Percentiles rank a stretch among this genome's conserved stretches.
phyloP scores from a whole-genome alignment of 92 coral and sea anemone genomes.

The Porites evermanni region DNA sequence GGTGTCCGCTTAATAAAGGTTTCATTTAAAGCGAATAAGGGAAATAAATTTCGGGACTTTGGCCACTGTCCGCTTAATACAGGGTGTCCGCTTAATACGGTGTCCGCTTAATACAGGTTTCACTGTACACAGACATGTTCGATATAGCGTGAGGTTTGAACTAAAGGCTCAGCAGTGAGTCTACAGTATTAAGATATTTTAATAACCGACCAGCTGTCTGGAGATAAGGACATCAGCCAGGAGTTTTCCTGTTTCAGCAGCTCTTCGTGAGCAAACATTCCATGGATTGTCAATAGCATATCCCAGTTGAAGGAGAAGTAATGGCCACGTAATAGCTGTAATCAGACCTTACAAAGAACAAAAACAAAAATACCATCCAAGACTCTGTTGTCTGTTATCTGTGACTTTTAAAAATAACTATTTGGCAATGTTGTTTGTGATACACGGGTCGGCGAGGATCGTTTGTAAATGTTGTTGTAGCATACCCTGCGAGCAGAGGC shows the following conservation, averaged over 20 bases:
- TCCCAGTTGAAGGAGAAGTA: constrained; percentile 73
- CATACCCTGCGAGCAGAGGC: too few relatives aligned
- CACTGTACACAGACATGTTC: neutral
- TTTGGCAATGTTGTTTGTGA: too few relatives aligned
- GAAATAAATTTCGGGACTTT: too few relatives aligned
- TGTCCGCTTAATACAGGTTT: too few relatives aligned
- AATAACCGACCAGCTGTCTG: constrained; percentile 62
- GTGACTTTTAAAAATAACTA: too few relatives aligned
- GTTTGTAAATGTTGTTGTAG: too few relatives aligned
- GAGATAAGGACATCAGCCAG: constrained; percentile 80
- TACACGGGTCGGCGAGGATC: too few relatives aligned
- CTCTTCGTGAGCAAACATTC: constrained; percentile 87
- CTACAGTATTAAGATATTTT: too few relatives aligned
- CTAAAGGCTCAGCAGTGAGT: neutral
- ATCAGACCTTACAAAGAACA: constrained; percentile 61
- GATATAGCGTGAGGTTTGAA: neutral
- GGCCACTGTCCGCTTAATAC: too few relatives aligned
- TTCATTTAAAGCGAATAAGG: too few relatives aligned
- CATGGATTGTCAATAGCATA: constrained; percentile 92
- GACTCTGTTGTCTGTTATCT: neutral
- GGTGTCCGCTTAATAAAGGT: too few relatives aligned
- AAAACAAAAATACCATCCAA: neutral
- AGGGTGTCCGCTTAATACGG: too few relatives aligned
- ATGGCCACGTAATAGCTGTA: constrained; percentile 87
- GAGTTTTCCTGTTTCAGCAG: constrained; percentile 84